phyloP scores from a whole-genome alignment of 2,797 vertebrate genomes.

The Varecia variegata region DNA sequence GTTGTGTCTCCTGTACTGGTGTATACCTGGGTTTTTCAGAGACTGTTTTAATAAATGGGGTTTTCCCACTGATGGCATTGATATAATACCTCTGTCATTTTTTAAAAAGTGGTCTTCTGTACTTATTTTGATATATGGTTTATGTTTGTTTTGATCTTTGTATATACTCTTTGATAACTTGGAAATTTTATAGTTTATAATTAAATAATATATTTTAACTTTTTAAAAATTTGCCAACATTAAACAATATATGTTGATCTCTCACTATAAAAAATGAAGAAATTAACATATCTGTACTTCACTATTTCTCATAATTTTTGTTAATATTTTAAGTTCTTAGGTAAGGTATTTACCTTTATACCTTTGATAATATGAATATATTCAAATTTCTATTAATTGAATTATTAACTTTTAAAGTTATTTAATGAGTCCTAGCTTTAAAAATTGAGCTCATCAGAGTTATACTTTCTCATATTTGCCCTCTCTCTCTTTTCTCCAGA shows the following conservation, averaged over 20 bases:
- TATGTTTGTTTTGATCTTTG: not conserved
- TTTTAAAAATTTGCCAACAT: not conserved
- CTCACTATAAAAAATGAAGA: not conserved
- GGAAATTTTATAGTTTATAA: not conserved
- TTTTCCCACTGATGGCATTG: not conserved
- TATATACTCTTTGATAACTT: not conserved
- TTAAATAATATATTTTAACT: not conserved
- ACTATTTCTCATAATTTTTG: conserved; percentile 1
- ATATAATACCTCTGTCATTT: not conserved
- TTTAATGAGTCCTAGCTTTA: conserved; percentile 1
- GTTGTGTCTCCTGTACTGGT: not conserved
- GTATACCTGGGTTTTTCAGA: not conserved
- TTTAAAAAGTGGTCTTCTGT: not conserved
- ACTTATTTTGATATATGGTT: not conserved
- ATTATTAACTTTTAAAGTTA: conserved; percentile 20
- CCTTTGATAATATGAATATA: not conserved
- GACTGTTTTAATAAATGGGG: not conserved
- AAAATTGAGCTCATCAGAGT: not conserved
- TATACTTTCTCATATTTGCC: not conserved
- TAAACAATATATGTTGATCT: not conserved
- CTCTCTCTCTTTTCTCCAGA: not conserved
- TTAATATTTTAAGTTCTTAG: conserved; percentile 31
- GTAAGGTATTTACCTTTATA: not conserved
- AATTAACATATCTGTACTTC: not conserved
- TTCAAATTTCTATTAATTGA: not conserved